phyloP scores from a whole-genome alignment of 2,888 invertebrate genomes.

The Agapostemon virescens region DNA sequence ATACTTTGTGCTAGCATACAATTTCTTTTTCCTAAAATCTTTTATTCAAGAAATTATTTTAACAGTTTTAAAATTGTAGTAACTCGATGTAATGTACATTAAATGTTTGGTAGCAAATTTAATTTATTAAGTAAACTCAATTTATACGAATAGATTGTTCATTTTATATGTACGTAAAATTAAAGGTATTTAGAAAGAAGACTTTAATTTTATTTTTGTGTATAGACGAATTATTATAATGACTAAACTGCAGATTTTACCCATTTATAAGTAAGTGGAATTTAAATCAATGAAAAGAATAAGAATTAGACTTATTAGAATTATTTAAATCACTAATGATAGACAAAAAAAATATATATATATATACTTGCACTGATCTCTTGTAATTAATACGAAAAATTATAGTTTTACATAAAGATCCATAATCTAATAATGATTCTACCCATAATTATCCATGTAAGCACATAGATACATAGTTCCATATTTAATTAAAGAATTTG shows the following conservation, averaged over 20 bases:
- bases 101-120: not conserved
- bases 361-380: not conserved
- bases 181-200: not conserved
- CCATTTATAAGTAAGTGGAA: not conserved
- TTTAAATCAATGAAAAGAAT: not conserved
- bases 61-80: not conserved
- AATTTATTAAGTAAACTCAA: not conserved
- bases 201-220: not conserved
- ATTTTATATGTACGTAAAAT: not conserved
- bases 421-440: not conserved
- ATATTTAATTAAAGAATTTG: slow-evolving; percentile 13
- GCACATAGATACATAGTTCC: not conserved
- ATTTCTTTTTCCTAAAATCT: not conserved
- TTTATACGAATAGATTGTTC: not conserved
- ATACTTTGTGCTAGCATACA: not conserved
- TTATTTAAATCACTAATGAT: not conserved
- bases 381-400: not conserved
- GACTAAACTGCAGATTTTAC: not conserved
- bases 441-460: not conserved
- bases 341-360: not conserved
- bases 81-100: not conserved
- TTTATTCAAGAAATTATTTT: not conserved
- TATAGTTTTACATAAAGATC: not conserved
- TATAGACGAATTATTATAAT: not conserved
- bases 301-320: no score